Percentiles rank a stretch among this genome's conserved stretches.
These are phyloP conservation scores for Dasysyrphus tricinctus DNA, from an alignment of 2,888 invertebrate genomes.

Conservation along the genomic window DNA sequence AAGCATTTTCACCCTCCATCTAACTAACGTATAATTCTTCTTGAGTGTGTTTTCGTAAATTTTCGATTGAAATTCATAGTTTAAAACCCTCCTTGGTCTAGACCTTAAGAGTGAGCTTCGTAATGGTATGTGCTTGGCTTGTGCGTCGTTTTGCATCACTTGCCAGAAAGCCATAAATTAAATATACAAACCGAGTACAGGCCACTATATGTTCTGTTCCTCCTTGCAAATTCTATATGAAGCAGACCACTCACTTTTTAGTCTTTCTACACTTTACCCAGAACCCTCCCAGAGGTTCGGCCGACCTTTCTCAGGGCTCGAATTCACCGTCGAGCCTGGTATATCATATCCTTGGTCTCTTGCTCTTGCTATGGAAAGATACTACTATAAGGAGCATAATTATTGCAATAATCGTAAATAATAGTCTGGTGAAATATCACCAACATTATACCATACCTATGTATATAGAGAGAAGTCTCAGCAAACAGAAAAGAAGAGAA, in stretches of 20 bases:
- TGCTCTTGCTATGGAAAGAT: slow-evolving; percentile 36
- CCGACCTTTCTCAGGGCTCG: not conserved
- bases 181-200: slow-evolving; percentile 50
- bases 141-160: slow-evolving; percentile 66
- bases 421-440: slow-evolving; percentile 75
- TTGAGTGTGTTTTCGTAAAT: slow-evolving; percentile 48
- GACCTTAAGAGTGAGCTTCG: not conserved
- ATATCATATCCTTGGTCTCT: slow-evolving; percentile 37
- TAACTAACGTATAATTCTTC: not conserved
- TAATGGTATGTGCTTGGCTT: slow-evolving; percentile 19
- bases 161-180: slow-evolving; percentile 62
- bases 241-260: slow-evolving; percentile 69
- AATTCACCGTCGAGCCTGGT: slow-evolving; percentile 24
- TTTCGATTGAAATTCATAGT: slow-evolving; percentile 73
- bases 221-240: slow-evolving; percentile 45
- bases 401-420: slow-evolving; percentile 77
- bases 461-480: slow-evolving; percentile 18
- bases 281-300: not conserved
- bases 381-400: slow-evolving; percentile 74
- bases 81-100: slow-evolving; percentile 48
- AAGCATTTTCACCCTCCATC: slow-evolving; percentile 43
- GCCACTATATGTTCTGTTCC: slow-evolving; percentile 47
- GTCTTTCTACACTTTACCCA: slow-evolving; percentile 28
- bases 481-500: slow-evolving; percentile 17
- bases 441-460: slow-evolving; percentile 47